Evolutionary conservation across 2,888 invertebrate genomes (phyloP), one percentile per base, ranked within the genome.

Genomic region (Tetragonula carbonaria): DNA sequence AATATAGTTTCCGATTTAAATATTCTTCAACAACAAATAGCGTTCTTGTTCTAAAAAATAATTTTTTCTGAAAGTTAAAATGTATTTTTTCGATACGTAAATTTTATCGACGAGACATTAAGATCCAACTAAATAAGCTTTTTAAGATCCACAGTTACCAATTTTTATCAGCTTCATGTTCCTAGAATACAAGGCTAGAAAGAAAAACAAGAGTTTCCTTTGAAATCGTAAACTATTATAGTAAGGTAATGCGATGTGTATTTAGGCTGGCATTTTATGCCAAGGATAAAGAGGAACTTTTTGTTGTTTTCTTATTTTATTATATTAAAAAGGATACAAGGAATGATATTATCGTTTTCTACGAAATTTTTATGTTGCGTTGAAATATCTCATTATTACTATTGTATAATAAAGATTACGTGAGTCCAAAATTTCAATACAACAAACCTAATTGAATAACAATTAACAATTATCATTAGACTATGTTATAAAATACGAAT

Each of bases 241-340:
- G 14, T 4, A 21, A 33, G 71, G n/a, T 65, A 63, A 75, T 23
- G 45, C 57, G 80, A 78, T 73, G 71, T 86, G 86, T 78, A 33
- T 13, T 72, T 77, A 70, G 73, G n/a, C 21, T 21, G 21, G 11
- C 16, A 59, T 38, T n/a, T 51, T 68, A 16, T 50, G 45, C 33
- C 68, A 21, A 53, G 59, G 16, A 23, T 51, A 50, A 55, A 3
- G 11, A 23, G 45, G 45, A 51, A 11, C 45, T 67, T 21, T 14
- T 55, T 51, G 18, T 33, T 50, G 8, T 53, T 51, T 53, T 3
- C 11, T 2, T 28, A 4, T 50, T 75, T 23, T 51, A 45, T 33
- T 45, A 4, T 18, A n/a, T 65, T 51, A 57, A 51, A 67, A 71
- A 33, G 51, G 50, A 55, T 65, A 28, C 38, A 18, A 67, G 50